phyloP scores from a whole-genome alignment of 2,113 vertebrate species.

The Pavo muticus region DNA sequence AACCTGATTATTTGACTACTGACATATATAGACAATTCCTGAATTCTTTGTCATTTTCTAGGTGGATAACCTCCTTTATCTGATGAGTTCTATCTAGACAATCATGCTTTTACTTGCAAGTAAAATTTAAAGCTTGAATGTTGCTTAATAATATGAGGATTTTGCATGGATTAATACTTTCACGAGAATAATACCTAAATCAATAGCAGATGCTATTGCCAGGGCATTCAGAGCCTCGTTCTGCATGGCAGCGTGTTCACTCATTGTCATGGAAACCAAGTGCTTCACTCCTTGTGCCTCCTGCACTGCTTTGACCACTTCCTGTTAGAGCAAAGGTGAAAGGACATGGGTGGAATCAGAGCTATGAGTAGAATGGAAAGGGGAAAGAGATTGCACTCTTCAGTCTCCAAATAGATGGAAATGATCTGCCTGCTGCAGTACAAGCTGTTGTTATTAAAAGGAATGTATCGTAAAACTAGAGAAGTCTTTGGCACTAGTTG shows the following conservation, averaged over 20 bases:
- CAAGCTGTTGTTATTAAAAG: neutral
- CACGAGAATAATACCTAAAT: constrained; percentile 78
- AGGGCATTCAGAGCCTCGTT: constrained; percentile 89
- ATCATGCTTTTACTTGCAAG: rapidly evolving
- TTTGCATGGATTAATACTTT: neutral
- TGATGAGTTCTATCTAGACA: neutral
- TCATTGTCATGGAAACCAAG: constrained; percentile 88
- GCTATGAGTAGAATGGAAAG: neutral
- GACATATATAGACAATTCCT: neutral
- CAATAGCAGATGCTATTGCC: constrained; percentile 84
- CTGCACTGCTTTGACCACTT: constrained; percentile 85
- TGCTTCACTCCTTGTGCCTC: constrained; percentile 85
- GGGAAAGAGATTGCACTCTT: neutral
- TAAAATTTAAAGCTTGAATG: neutral
- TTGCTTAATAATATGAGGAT: neutral
- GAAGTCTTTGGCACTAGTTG: neutral
- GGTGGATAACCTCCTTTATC: neutral
- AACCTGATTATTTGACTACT: neutral
- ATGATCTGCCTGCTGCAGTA: neutral
- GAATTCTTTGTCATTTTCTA: neutral
- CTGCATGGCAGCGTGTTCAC: constrained; percentile 87
- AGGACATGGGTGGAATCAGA: neutral
- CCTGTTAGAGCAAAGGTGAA: constrained; percentile 74
- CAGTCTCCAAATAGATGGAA: neutral
- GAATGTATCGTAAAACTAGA: neutral